phyloP scores from a whole-genome alignment of 2,888 invertebrate genomes.

The Smittia sp. region DNA sequence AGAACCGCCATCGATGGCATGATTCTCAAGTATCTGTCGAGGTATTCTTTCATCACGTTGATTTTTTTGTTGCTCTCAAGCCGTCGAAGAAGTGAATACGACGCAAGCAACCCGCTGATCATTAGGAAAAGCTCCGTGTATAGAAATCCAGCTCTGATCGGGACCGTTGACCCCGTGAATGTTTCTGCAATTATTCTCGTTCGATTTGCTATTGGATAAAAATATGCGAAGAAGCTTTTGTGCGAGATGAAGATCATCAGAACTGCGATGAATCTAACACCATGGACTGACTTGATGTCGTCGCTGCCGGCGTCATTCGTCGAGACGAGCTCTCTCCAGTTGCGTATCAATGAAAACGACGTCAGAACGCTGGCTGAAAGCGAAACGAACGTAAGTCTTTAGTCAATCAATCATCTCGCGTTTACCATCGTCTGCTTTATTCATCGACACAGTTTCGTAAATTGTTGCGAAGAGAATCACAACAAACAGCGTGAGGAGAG shows the following conservation, averaged over 20 bases:
- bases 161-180: slow-evolving; percentile 64
- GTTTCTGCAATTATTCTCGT: slow-evolving; percentile 64
- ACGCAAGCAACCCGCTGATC: slow-evolving; percentile 65
- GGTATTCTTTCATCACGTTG: slow-evolving; percentile 60
- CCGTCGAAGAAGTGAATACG: slow-evolving; percentile 62
- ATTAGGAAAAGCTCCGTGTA: slow-evolving; percentile 71
- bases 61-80: slow-evolving; percentile 58
- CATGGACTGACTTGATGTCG: slow-evolving; percentile 65
- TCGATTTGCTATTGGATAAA: slow-evolving; percentile 64
- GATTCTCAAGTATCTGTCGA: slow-evolving; percentile 53
- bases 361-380: slow-evolving; percentile 47
- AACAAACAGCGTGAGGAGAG: background rate
- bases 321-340: slow-evolving; percentile 57
- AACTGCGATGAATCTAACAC: slow-evolving; percentile 65
- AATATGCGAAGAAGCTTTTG: slow-evolving; percentile 69
- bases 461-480: background rate
- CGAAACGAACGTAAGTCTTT: background rate
- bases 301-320: slow-evolving; percentile 52
- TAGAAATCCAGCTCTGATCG: slow-evolving; percentile 66
- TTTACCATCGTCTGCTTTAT: slow-evolving; percentile 42
- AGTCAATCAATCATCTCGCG: background rate
- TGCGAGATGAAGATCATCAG: slow-evolving; percentile 63
- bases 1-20: slow-evolving; percentile 64
- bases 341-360: slow-evolving; percentile 64
- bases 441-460: background rate